Percentiles rank a stretch among this genome's conserved stretches.
These are phyloP conservation scores for Pangasius macronema DNA, from an alignment of 2,797 vertebrate genomes.

Conservation along the genomic window DNA sequence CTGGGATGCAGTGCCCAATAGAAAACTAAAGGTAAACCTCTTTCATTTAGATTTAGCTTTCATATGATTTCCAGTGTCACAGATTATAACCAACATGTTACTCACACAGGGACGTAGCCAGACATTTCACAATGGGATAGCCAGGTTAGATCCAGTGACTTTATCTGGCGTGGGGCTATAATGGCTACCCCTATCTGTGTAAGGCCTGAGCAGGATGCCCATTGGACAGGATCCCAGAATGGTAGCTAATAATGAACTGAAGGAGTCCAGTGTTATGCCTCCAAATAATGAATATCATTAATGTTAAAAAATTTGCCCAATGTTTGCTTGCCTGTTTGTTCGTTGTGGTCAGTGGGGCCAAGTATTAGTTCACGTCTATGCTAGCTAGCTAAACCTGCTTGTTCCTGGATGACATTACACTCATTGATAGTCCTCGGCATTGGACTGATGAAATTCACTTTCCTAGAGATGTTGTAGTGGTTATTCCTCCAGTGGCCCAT, in stretches of 20 bases:
- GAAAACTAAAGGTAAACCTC: conserved; percentile 84
- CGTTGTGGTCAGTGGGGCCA: neutral
- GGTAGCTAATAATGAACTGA: neutral
- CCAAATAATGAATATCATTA: neutral
- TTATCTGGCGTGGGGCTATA: neutral
- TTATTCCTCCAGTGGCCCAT: neutral
- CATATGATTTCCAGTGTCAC: neutral
- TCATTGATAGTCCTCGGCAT: neutral
- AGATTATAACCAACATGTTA: neutral
- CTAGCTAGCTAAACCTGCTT: neutral
- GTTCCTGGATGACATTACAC: neutral
- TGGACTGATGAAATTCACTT: neutral
- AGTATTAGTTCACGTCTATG: neutral
- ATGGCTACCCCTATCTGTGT: neutral
- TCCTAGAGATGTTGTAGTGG: neutral
- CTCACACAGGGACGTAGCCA: neutral
- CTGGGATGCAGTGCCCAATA: conserved; percentile 87
- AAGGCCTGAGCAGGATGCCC: neutral
- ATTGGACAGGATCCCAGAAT: neutral
- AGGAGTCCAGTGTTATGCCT: neutral
- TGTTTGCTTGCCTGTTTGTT: neutral
- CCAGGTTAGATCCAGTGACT: neutral
- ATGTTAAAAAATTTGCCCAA: neutral
- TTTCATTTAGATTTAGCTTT: neutral
- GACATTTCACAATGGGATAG: neutral